phyloP scores from a whole-genome alignment of 2,797 vertebrate genomes.

The Aratinga solstitialis region DNA sequence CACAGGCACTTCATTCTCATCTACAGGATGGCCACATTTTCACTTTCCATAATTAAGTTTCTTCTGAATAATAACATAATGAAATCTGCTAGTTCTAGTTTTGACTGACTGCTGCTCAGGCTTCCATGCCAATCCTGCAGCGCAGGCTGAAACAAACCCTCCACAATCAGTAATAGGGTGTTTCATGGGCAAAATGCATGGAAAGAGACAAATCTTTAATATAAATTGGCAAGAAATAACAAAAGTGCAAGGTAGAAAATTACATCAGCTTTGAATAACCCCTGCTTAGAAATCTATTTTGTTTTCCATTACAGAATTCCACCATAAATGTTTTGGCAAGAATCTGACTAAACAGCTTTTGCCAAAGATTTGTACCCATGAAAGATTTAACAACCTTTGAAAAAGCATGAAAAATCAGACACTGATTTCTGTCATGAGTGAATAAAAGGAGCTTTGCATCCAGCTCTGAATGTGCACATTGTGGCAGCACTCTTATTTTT shows the following conservation, averaged over 20 bases:
- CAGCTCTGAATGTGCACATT: conserved; percentile 15
- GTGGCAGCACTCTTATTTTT: conserved; percentile 16
- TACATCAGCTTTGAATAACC: neutral
- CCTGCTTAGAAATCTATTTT: neutral
- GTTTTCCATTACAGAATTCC: conserved; percentile 23
- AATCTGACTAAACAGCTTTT: neutral
- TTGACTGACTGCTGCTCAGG: neutral
- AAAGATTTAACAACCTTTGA: conserved; percentile 25
- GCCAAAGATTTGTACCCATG: conserved; percentile 21
- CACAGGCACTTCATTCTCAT: neutral
- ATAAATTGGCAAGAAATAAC: neutral
- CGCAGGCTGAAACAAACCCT: neutral
- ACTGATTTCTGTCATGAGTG: neutral
- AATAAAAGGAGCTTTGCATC: conserved; percentile 22
- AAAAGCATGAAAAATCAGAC: conserved; percentile 28
- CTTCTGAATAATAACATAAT: neutral
- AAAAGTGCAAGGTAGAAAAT: neutral
- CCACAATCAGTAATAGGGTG: accelerated
- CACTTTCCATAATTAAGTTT: neutral
- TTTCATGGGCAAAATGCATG: neutral
- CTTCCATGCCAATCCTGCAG: neutral
- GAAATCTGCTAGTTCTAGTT: neutral
- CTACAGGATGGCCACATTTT: neutral
- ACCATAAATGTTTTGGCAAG: conserved; percentile 30
- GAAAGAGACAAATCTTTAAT: neutral